Percentiles rank a stretch among this genome's conserved stretches.
Conservation (phyloP, 2,888 invertebrate genomes). For the Acanthosepion pharaonis region DNA sequence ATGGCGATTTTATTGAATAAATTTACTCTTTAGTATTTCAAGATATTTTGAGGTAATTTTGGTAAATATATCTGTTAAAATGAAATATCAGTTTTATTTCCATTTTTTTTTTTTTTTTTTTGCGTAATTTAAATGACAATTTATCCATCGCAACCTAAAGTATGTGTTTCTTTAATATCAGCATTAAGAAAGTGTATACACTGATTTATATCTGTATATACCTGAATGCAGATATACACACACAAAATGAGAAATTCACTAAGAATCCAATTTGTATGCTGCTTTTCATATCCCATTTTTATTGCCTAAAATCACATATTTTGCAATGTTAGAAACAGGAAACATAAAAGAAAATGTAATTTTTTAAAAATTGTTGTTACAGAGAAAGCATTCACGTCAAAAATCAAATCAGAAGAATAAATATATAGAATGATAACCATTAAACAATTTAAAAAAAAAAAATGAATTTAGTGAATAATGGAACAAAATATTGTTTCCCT, state of each 20-base stretch:
- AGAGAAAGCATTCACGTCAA: neutral
- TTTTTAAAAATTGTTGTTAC: neutral
- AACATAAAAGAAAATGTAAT: neutral
- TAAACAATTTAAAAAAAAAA: neutral
- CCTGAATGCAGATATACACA: too few species aligned
- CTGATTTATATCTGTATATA: neutral
- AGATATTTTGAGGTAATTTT: too few species aligned
- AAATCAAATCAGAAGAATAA: neutral
- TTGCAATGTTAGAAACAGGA: neutral
- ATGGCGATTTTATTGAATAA: too few species aligned
- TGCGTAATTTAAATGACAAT: too few species aligned
- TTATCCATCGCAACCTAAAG: too few species aligned
- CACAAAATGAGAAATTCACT: neutral
- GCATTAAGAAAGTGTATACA: neutral
- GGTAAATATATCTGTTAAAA: too few species aligned
- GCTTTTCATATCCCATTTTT: conserved; percentile 18
- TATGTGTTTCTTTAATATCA: too few species aligned
- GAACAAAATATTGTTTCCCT: conserved; percentile 33
- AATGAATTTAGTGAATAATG: neutral
- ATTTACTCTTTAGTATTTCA: too few species aligned
- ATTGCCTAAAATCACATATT: neutral
- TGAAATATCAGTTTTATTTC: too few species aligned
- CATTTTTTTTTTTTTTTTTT: too few species aligned
- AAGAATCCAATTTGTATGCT: neutral
- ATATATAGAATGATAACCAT: neutral